Conservation (phyloP, 2,797 vertebrate species). For the Alosa sapidissima region DNA sequence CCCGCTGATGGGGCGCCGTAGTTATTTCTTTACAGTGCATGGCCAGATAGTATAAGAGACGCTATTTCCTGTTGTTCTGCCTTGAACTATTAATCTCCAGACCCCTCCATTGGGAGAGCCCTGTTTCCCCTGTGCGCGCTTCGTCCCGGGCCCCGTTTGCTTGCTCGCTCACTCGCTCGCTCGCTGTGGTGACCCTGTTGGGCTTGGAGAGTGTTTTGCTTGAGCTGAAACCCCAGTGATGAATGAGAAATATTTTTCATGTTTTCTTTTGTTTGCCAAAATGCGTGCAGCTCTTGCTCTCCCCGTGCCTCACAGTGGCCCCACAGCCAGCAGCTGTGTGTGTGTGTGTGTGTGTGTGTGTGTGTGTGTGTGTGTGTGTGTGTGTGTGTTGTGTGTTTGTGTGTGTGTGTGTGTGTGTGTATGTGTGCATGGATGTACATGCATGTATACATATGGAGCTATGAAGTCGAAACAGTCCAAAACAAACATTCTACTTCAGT, state of each 20-base stretch:
- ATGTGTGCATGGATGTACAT: background rate
- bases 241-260: slow-evolving; percentile 25
- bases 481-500: background rate
- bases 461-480: background rate
- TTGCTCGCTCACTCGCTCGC: too few species aligned
- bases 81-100: slow-evolving; percentile 13
- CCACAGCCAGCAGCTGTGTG: slow-evolving; percentile 8
- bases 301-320: background rate
- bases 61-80: slow-evolving; percentile 20
- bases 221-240: slow-evolving; percentile 19
- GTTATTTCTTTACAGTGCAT: background rate
- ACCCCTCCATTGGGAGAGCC: slow-evolving; percentile 2
- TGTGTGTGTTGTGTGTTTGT: slow-evolving; percentile 20
- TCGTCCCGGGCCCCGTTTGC: background rate
- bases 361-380: slow-evolving; percentile 11
- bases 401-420: background rate
- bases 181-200: background rate
- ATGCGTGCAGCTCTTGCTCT: background rate
- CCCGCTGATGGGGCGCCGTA: background rate
- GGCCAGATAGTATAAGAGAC: slow-evolving; percentile 15
- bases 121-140: background rate
- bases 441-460: background rate
- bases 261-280: slow-evolving; percentile 22
- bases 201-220: background rate
- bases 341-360: background rate